These are phyloP conservation scores for Chunga burmeisteri DNA, from an alignment of 2,113 vertebrate genomes.

Conservation along the genomic window DNA sequence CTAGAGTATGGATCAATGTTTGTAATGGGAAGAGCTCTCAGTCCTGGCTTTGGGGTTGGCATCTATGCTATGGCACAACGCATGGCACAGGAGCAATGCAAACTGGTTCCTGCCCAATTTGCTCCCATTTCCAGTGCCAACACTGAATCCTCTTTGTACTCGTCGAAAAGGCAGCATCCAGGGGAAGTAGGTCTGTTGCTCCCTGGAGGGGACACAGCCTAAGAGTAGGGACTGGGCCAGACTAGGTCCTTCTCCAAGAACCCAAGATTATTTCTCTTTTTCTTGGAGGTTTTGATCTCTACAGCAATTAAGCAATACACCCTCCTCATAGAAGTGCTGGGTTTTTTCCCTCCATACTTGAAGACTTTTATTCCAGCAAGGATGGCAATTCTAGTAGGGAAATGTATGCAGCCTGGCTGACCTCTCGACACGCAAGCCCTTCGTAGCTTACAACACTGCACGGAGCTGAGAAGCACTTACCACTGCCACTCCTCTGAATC, in stretches of 20 bases:
- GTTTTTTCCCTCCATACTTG: background rate
- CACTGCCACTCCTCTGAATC: background rate
- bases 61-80: background rate
- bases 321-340: background rate
- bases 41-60: background rate
- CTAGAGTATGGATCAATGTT: background rate
- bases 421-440: background rate
- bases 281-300: background rate
- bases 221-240: background rate
- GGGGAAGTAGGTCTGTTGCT: background rate
- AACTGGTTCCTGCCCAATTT: background rate
- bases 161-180: background rate
- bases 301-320: background rate
- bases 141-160: background rate
- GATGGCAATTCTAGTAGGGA: background rate
- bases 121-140: background rate
- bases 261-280: background rate
- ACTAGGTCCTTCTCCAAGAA: background rate
- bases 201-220: too few species aligned
- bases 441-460: background rate
- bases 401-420: background rate
- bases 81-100: background rate
- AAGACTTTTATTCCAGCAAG: background rate
- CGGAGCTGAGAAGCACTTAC: background rate
- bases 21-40: background rate